Base-by-base conservation (phyloP, 2,113 vertebrate genomes). In the Odocoileus hemionus region DNA sequence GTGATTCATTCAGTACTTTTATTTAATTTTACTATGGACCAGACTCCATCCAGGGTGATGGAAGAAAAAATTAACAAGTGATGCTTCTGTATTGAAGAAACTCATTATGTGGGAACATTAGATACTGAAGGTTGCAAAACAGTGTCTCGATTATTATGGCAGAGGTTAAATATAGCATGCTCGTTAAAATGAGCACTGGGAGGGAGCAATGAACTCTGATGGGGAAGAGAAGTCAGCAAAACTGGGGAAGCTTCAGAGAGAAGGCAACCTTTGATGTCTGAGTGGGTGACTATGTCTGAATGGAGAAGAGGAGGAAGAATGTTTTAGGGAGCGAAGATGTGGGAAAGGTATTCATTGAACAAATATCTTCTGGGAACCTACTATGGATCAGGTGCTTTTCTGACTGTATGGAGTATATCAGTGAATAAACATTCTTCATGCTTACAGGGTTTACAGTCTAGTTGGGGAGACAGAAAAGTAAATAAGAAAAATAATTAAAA, bases 21-120 rank as follows among this genome's bases (percentile, higher is more conserved):
- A 76, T 89, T 97, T 91, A 91, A 93, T 96, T 97, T 96, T 60
- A 82, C 60, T 94, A 47, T 76, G 26, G 54, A 16, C 21, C 55
- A 91, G 52, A 54, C 39, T 78, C 67, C n/a, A 23, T 78, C 67
- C n/a, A 23, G 60, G 67, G 78, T 96, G 86, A 97, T 97, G 36
- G 70, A 74, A 93, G 3, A 93, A 95, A 82, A 93, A 70, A 60
- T 86, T 89, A 86, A 84, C 83, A 96, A 57, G 58, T 91, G 86
- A 92, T 97, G 91, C 94, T 89, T 93, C 30, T 96, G 54, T 23
- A 76, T 91, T 86, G 45, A 45, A 93, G 36, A 39, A 95, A 93
- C 92, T 96, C 80, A 96, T 96, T 93, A 88, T 74, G 70, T 76
- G 85, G 89, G 83, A 54, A 97, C 96, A 96, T 93, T 89, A 60